Base-by-base conservation (phyloP, 2,797 vertebrate species). In the Dryobates pubescens region DNA sequence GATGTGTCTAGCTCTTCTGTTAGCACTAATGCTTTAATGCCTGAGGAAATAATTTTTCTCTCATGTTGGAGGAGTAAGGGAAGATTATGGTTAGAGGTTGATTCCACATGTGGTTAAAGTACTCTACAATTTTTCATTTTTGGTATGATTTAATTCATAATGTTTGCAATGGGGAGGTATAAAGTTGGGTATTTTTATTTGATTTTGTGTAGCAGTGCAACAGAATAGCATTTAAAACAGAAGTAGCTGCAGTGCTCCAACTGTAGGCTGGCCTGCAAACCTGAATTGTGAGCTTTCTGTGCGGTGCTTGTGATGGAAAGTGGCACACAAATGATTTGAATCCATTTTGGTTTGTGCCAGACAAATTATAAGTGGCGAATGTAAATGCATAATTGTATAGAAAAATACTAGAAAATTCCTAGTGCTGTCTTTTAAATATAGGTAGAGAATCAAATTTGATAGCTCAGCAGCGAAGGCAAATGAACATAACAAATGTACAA, bases 61-160 rank as follows among this genome's bases (percentile, higher is more conserved):
- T 89, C 23, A 8, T 89, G 41, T 81, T 94, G 84, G 79, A 90
- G 63, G 32, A 76, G 27, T 68, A 77, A 80, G 69, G 88, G 75
- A 85, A 76, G 86, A 94, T 96, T 94, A 94, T 95, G 92, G 93
- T 96, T 94, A 83, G 90, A 78, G 64, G 73, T 83, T 81, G 70
- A 63, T 92, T 89, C 94, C 72, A 24, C 75, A 61, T 90, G 84
- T 81, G 95, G 90, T 95, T 92, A 76, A 94, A 92, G 47, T 70
- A 59, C 59, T 85, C 65, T 70, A 58, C 82, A 93, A 59, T 91
- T 90, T 92, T 92, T 92, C 20, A 41, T 82, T 86, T 91, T 86
- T 61, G 3, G 58, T 81, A 67, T 10, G 26, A 67, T 85, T 94
- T 85, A 45, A 20, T 58, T 93, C 24, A 2, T 84, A 71, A 34